Conservation (phyloP, 1,140 invertebrate genomes). For the Frieseomelitta varia region DNA sequence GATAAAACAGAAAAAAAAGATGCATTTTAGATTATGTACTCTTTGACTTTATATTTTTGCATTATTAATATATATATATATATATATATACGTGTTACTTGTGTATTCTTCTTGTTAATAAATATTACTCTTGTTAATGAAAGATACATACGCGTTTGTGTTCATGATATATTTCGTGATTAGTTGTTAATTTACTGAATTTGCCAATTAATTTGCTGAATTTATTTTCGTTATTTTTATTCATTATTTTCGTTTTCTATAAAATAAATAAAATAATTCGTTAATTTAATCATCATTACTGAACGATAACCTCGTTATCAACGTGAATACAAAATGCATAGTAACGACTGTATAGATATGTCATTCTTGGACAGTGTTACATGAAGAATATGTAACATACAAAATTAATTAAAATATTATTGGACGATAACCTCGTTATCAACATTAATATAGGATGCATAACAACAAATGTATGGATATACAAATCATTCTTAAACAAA, state of each 20-base stretch:
- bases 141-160: neutral
- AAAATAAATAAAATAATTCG: neutral
- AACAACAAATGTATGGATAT: neutral
- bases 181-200: neutral
- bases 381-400: neutral
- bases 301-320: neutral
- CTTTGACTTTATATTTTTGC: slow-evolving; percentile 10
- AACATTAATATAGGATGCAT: neutral
- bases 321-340: neutral
- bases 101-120: slow-evolving; percentile 20
- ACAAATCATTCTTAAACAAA: neutral
- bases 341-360: neutral
- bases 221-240: neutral
- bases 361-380: too few species aligned
- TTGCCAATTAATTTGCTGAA: neutral
- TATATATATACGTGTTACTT: neutral
- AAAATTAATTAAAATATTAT: neutral
- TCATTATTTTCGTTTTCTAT: neutral
- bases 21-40: neutral
- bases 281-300: neutral
- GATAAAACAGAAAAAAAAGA: neutral
- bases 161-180: neutral
- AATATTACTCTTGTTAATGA: neutral
- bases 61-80: neutral
- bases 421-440: neutral